Base-by-base conservation (phyloP, 2,797 vertebrate species). In the Rhabdophis nuchalis region DNA sequence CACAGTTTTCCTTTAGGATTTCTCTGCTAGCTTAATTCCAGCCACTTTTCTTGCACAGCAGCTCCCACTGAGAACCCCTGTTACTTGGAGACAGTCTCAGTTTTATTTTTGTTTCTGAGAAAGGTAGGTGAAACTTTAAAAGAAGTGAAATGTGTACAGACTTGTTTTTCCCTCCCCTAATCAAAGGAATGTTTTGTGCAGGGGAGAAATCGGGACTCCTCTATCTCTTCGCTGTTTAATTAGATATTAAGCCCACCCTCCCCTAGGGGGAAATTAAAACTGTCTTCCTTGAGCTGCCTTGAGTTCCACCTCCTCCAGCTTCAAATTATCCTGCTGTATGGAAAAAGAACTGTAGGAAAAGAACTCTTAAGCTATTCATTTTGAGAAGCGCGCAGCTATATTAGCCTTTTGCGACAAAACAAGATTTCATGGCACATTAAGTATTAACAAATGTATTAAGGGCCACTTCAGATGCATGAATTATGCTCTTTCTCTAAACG, bases 71-170 rank as follows among this genome's bases (percentile, higher is more conserved):
- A 46, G 87, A 46, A 60, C 10, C 72, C 61, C 4, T 72, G n/a
- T 85, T 60, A 14, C 54, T 91, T 89, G 29, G 46, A 92, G 41
- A 4, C 68, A 46, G n/a, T 27, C 25, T 27, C 53, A 87, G 87
- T 8, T 68, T n/a, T 18, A 29, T 50, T 90, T 90, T 54, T 92
- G 85, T 94, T 87, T 88, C 50, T 25, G 52, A 41, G 41, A 64
- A 57, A 92, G 50, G 9, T 52, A 54, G 16, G 23, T 25, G 87
- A 82, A 32, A 25, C 29, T 27, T 36, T 1, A 12, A 57, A 58
- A 60, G 36, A 87, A 60, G 46, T 41, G 61, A 60, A 93, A 93
- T 88, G 86, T 93, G 89, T 91, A 72, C 86, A 88, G 92, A 93
- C 92, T 93, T 20, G 89, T 90, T 82, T 91, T 72, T 53, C 36